Evolutionary conservation across 2,888 invertebrate genomes (phyloP), one percentile per base, ranked within the genome.

Genomic region (Ptychoptera contaminata): DNA sequence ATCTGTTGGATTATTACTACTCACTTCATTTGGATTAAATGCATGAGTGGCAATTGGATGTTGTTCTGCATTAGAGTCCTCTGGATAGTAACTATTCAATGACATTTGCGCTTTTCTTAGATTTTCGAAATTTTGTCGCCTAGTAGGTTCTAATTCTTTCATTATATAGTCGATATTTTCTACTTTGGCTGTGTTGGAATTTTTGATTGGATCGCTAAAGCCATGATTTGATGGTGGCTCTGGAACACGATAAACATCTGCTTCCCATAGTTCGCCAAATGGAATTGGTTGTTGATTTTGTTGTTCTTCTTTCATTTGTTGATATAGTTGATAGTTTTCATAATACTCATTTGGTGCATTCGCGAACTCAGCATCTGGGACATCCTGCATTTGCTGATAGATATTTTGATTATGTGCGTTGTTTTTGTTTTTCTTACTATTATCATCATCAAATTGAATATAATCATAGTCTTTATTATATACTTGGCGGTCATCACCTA

Each of bases 141-240:
- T 37, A 8, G 48, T 49, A 15, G 49, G 49, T 23, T 46, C 45
- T 8, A 51, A 34, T 39, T 50, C 50, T 30, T 43, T 43, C 6
- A 42, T 36, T 2, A 50, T 42, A 29, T 34, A 48, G 16, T 23
- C 37, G 10, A 46, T 12, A 23, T 40, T 35, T 8, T 29, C 30
- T 12, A 43, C 42, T 35, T 43, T 37, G n/a, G 14, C 10, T 23
- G 31, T 14, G 40, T n/a, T 30, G 15, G 16, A 12, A 40, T 31
- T 23, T 35, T 12, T 30, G 36, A 15, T 16, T 7, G 10, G 7
- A 37, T 34, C n/a, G 10, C n/a, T 34, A n/a, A 6, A n/a, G 34
- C n/a, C n/a, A 6, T 6, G 34, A 34, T 34, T 34, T 6, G 10
- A 34, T 10, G 34, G 34, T 16, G 30, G 16, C 9, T 40, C 31